phyloP scores from a whole-genome alignment of 2,888 invertebrate genomes.

The Macaria liturata region DNA sequence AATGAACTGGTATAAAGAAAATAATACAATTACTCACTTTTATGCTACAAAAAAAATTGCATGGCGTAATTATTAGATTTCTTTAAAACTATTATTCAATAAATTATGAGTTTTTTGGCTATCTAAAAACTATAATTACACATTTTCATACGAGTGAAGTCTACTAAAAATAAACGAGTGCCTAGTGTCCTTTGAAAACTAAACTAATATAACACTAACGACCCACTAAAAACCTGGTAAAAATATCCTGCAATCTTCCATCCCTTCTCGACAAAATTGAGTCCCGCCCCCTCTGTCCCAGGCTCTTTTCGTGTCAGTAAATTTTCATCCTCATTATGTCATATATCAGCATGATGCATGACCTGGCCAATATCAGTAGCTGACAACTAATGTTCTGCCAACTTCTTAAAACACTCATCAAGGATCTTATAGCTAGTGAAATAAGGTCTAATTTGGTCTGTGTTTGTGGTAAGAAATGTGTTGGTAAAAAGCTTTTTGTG shows the following conservation, averaged over 20 bases:
- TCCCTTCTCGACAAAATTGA: constrained; percentile 26
- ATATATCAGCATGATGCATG: constrained; percentile 55
- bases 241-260: constrained; percentile 1
- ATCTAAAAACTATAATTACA: too few relatives aligned
- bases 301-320: constrained; percentile 43
- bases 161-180: too few relatives aligned
- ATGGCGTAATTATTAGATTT: too few relatives aligned
- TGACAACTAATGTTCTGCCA: constrained; percentile 46
- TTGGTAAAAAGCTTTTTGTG: constrained; percentile 39
- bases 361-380: constrained; percentile 44
- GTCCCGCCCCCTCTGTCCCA: constrained; percentile 33
- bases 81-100: too few relatives aligned
- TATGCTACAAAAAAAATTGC: too few relatives aligned
- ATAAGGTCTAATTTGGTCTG: constrained; percentile 26
- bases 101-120: too few relatives aligned
- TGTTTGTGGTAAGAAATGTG: neutral
- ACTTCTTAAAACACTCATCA: neutral
- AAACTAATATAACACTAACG: too few relatives aligned
- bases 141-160: too few relatives aligned
- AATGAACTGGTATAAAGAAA: too few relatives aligned
- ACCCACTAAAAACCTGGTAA: neutral
- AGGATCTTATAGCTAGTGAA: fast-evolving
- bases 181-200: too few relatives aligned
- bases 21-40: too few relatives aligned
- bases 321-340: constrained; percentile 53